Base-by-base conservation (phyloP, 2,113 vertebrate species). In the Leptodactylus fuscus region DNA sequence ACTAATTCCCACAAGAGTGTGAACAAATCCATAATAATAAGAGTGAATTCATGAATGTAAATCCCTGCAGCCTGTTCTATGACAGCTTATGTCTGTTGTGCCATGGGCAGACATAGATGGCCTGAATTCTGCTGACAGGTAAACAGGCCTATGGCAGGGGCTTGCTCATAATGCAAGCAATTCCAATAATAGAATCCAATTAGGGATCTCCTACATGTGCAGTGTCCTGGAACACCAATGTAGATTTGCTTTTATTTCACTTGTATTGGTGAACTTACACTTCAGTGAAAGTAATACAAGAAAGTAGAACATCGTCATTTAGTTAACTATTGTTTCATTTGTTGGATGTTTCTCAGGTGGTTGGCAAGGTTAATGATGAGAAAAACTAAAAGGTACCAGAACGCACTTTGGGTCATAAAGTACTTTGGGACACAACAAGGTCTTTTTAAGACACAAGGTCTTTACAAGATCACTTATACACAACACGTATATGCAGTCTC, bases 71-170 rank as follows among this genome's bases (percentile, higher is more conserved):
- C 51, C 51, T 55, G 10, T 55, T 55, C 7, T 22, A 55, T 55
- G 20, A 55, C 51, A 55, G 51, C 20, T 5, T 55, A 22, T 55
- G 51, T 55, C 20, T 55, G 51, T 55, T 55, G 65, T 32, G 27
- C 65, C 65, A 69, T 32, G 16, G 65, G 65, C 65, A 34, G 65
- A 69, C 65, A 69, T 32, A 69, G 16, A 69, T 32, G 32, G 65
- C 65, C 27, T 69, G 24, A 69, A 29, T 34, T 34, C 27, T 32
- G 65, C 32, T 34, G 24, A 34, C 65, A 69, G 16, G 24, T 7
- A 69, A 12, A 69, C 32, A 69, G 65, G 27, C 11, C 24, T 34
- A 69, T 34, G 32, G 27, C 24, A 12, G 20, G 27, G 65, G 20
- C 51, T 22, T 20, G 51, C 20, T 55, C 16, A 55, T 69, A 29